Evolutionary conservation across 2,113 vertebrate species (phyloP), one percentile per base, ranked within the genome.

Genomic region (Tyto alba): DNA sequence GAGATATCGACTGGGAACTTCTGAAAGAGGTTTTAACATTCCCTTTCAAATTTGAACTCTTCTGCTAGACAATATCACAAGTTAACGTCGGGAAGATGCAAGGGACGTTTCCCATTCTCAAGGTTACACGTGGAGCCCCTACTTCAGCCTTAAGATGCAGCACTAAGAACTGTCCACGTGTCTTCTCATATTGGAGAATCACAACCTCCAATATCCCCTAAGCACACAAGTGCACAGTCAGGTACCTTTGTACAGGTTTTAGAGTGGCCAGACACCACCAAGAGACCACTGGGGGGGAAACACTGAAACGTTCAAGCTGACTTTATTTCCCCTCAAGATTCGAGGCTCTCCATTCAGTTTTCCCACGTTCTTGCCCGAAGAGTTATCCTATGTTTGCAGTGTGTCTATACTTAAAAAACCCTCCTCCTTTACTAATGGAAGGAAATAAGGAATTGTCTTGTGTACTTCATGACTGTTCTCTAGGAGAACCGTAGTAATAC

Each of bases 271-370:
- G 16, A 57, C 20, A 26, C 9, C 17, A 26, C 0, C 10, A 34
- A 59, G 22, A 34, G 16, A n/a, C 30, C 32, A 8, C 13, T 18
- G n/a, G n/a, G n/a, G n/a, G 30, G 56, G 43, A 59, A 75, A 79
- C 1, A 30, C 0, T 9, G 0, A 47, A 45, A 21, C 0, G 0
- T 11, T 59, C 68, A 21, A 32, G 25, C 3, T 9, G 34, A 11
- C 36, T 29, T 53, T 40, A 21, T 5, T 3, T 1, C 23, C 68
- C 32, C 21, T 19, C 6, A 13, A 0, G 32, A 8, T 6, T 27
- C 3, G 2, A 50, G 75, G 55, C 14, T 27, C 47, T 62, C 59
- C 36, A 6, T 0, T 36, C 50, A 38, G 32, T 23, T 10, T 55
- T 81, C 22, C 29, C n/a, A 10, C 2, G 14, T 12, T 77, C 25